Conservation (phyloP, 2,797 vertebrate genomes). For the Anableps anableps region DNA sequence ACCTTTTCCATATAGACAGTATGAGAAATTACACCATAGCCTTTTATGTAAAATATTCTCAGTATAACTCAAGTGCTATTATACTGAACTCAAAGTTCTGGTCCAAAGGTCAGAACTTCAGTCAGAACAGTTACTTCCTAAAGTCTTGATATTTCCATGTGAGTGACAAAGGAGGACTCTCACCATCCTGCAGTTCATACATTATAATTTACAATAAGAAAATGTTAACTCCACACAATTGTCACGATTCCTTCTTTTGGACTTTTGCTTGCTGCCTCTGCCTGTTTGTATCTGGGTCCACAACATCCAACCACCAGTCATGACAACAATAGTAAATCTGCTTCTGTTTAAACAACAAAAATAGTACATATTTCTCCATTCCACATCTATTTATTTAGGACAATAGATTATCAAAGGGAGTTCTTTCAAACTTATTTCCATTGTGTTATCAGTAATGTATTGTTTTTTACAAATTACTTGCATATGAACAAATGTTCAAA, state of each 20-base stretch:
- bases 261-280: no score
- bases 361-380: neutral
- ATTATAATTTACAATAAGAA: neutral
- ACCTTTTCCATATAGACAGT: neutral
- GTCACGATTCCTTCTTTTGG: no score
- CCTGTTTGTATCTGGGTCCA: no score
- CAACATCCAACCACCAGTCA: no score
- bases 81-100: no score
- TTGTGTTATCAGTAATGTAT: neutral
- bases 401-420: neutral
- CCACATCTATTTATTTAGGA: neutral
- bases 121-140: neutral
- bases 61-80: no score
- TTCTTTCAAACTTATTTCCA: neutral
- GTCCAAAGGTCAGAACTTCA: neutral
- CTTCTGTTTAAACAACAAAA: neutral
- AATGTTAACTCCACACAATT: neutral
- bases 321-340: neutral
- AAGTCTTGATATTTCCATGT: neutral
- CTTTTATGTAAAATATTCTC: neutral
- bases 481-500: neutral
- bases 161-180: neutral
- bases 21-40: neutral
- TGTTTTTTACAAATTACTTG: neutral
- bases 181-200: neutral